Conservation (phyloP, 2,113 vertebrate genomes). For the Campylomormyrus numenius region DNA sequence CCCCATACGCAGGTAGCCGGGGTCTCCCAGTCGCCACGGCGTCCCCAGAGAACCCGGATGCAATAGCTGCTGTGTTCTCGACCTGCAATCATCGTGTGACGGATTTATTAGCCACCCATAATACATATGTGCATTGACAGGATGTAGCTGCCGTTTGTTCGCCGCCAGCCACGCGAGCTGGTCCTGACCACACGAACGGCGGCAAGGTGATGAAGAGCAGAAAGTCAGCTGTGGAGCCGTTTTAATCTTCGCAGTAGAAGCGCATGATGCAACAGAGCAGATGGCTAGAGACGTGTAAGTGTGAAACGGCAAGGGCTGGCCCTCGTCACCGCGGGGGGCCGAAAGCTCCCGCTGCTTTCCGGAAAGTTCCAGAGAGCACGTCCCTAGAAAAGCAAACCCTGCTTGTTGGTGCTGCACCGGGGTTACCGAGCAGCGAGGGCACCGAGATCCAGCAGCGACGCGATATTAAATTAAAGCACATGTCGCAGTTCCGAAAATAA, state of each 20-base stretch:
- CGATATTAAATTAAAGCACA: conserved; percentile 25
- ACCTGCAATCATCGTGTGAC: not conserved
- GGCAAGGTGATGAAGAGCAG: conserved; percentile 7
- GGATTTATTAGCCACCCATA: not conserved
- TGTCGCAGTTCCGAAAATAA: not conserved
- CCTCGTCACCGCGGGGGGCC: not conserved
- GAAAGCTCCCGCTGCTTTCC: not conserved
- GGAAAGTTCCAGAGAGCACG: conserved; percentile 42
- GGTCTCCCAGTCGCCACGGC: not conserved
- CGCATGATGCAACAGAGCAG: not conserved
- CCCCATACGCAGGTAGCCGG: not conserved
- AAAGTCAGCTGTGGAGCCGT: conserved; percentile 10
- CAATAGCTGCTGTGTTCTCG: not conserved
- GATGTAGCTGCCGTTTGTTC: not conserved
- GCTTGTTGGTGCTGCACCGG: conserved; percentile 28
- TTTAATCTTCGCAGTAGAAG: not conserved
- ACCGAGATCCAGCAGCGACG: conserved; percentile 43
- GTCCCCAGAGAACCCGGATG: not conserved
- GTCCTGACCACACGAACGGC: not conserved
- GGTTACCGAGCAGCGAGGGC: conserved; percentile 62
- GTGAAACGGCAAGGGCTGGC: not conserved
- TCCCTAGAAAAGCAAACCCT: conserved; percentile 43
- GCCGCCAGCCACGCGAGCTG: not conserved
- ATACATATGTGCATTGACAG: not conserved
- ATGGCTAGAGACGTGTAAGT: not conserved